Percentiles rank a stretch among this genome's conserved stretches.
Evolutionary conservation across 1,140 invertebrate genomes (phyloP).

Genomic region (Mactra quadrangularis): DNA sequence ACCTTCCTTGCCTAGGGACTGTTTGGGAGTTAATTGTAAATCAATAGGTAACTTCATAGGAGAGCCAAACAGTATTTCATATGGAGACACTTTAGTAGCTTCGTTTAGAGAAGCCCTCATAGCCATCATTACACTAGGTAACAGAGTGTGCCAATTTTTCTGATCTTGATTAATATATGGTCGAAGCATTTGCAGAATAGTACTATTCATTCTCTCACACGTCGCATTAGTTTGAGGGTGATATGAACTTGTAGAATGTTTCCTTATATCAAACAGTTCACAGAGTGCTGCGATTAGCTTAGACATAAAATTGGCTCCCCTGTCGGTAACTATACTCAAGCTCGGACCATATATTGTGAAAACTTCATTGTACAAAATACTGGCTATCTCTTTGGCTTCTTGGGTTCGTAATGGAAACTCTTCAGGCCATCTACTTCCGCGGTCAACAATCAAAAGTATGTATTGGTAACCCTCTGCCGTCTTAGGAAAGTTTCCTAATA

Average conservation of each 20-base stretch:
- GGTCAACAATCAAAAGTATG: slow-evolving; percentile 66
- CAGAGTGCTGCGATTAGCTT: slow-evolving; percentile 51
- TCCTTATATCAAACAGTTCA: slow-evolving; percentile 32
- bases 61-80: slow-evolving; percentile 44
- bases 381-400: slow-evolving; percentile 55
- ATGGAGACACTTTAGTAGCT: slow-evolving; percentile 37
- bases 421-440: slow-evolving; percentile 64
- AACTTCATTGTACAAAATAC: slow-evolving; percentile 53
- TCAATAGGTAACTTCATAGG: slow-evolving; percentile 50
- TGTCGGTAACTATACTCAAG: slow-evolving; percentile 44
- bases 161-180: slow-evolving; percentile 21
- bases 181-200: slow-evolving; percentile 31
- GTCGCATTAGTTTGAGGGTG: slow-evolving; percentile 39
- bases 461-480: slow-evolving; percentile 21
- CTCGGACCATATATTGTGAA: slow-evolving; percentile 44
- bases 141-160: slow-evolving; percentile 42
- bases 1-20: slow-evolving; percentile 13
- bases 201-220: slow-evolving; percentile 31
- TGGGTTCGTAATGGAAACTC: slow-evolving; percentile 54
- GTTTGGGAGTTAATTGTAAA: slow-evolving; percentile 26
- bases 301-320: slow-evolving; percentile 56
- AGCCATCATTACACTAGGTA: slow-evolving; percentile 33
- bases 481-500: not conserved
- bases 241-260: slow-evolving; percentile 27
- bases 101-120: not conserved